Evolutionary conservation across 2,797 vertebrate species (phyloP), one percentile per base, ranked within the genome.

Genomic region (Syndactyla subalaris): DNA sequence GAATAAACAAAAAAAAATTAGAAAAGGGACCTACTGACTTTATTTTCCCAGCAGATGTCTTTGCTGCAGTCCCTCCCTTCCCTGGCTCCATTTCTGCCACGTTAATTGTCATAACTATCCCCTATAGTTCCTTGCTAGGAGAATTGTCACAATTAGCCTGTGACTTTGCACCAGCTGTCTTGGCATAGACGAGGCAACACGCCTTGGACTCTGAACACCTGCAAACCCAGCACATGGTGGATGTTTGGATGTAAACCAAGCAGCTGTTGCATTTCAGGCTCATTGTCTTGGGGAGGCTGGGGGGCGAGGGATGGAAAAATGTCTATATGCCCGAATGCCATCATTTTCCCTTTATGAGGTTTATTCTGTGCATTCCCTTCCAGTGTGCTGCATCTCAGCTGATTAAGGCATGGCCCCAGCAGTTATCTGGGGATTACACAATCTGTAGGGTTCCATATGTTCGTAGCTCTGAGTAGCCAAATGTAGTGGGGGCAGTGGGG

Each of bases 91-190:
- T 95, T 91, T 93, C 46, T 91, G 57, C 75, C 73, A 14, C 34
- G 23, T 58, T 92, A 85, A 96, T 97, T 96, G 85, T 88, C 58
- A 46, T 94, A 96, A 94, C 95, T 70, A 87, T 21, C 14, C 74
- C 78, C 88, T 85, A 36, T 67, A 67, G 85, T 89, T 94, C 78
- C 93, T 93, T 77, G 78, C 85, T 79, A 78, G 80, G 90, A 93
- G 88, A 95, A 95, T 80, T 66, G 88, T 82, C 82, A 79, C 93
- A 85, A 97, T 97, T 96, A 97, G 85, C 82, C 89, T n/a, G 11
- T 95, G 92, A 95, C 91, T 94, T 93, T n/a, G 2, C 39, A 88
- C 55, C 95, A 95, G 91, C 93, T 97, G 95, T 38, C 83, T 92
- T 95, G 93, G 93, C 85, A 63, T 6, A 29, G 66, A 51, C 1